phyloP scores from a whole-genome alignment of 2,888 invertebrate species.

The Cordilura impudica region DNA sequence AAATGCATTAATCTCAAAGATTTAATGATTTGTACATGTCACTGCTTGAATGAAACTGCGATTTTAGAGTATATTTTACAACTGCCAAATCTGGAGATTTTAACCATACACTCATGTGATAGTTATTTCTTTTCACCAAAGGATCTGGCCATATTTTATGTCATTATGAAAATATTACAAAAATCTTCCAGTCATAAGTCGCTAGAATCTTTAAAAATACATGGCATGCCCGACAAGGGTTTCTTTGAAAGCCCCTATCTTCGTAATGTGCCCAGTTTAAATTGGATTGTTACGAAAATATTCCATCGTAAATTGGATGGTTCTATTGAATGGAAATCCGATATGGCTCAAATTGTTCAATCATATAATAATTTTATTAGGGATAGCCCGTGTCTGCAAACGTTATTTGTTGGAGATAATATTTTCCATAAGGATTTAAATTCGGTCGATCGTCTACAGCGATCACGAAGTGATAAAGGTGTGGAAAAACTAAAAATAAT shows the following conservation, averaged over 20 bases:
- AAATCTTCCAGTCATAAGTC: not conserved
- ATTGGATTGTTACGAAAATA: conserved; percentile 28
- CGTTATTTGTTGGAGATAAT: not conserved
- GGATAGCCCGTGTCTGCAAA: not conserved
- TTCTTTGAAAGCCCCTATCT: conserved; percentile 11
- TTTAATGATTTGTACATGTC: not conserved
- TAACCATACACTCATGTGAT: conserved; percentile 19
- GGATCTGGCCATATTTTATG: conserved; percentile 6
- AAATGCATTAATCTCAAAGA: conserved; percentile 6
- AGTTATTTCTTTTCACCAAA: not conserved
- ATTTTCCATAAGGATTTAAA: conserved; percentile 1
- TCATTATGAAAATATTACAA: not conserved
- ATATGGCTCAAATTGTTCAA: not conserved
- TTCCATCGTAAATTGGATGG: conserved; percentile 27
- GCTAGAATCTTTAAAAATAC: not conserved
- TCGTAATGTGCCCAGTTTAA: not conserved
- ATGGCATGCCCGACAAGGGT: conserved; percentile 20
- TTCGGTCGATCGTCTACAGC: not conserved
- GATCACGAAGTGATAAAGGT: not conserved
- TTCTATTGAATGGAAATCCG: conserved; percentile 19
- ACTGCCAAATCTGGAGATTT: not conserved
- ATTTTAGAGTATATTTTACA: not conserved
- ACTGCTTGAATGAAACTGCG: not conserved
- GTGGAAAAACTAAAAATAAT: not conserved
- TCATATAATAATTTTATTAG: conserved; percentile 23